Conservation (phyloP, 2,888 invertebrate species). For the Philonicus albiceps region DNA sequence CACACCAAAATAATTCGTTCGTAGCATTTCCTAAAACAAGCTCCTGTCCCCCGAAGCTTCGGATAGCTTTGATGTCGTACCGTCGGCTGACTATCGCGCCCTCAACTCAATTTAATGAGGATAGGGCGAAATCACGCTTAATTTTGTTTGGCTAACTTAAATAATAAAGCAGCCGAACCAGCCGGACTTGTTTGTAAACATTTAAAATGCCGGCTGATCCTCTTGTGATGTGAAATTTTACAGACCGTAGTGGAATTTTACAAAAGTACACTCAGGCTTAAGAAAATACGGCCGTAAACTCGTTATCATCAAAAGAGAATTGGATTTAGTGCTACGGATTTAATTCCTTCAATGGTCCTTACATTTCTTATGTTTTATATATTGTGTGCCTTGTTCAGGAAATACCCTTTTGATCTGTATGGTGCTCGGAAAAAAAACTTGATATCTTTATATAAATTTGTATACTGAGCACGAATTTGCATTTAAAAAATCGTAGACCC, state of each 20-base stretch:
- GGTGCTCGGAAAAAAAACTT: no score
- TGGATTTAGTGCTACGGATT: neutral
- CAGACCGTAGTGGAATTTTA: neutral
- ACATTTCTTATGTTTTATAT: neutral
- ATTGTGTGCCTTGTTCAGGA: neutral
- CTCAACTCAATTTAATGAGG: neutral
- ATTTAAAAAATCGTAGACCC: no score
- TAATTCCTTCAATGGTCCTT: neutral
- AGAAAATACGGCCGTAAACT: neutral
- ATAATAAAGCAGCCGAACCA: neutral
- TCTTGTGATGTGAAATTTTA: neutral
- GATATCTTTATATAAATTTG: no score
- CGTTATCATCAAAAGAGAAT: neutral
- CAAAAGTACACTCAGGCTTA: neutral
- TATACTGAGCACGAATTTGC: no score
- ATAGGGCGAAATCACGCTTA: neutral
- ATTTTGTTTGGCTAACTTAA: neutral
- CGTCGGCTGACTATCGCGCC: neutral
- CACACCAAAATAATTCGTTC: neutral
- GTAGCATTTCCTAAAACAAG: constrained; percentile 9
- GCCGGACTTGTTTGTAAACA: constrained; percentile 14
- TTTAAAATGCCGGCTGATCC: neutral
- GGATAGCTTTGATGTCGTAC: neutral
- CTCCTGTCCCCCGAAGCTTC: neutral
- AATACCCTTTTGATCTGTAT: neutral